Evolutionary conservation across 2,797 vertebrate species (phyloP).

Genomic region (Heterohyrax brucei): DNA sequence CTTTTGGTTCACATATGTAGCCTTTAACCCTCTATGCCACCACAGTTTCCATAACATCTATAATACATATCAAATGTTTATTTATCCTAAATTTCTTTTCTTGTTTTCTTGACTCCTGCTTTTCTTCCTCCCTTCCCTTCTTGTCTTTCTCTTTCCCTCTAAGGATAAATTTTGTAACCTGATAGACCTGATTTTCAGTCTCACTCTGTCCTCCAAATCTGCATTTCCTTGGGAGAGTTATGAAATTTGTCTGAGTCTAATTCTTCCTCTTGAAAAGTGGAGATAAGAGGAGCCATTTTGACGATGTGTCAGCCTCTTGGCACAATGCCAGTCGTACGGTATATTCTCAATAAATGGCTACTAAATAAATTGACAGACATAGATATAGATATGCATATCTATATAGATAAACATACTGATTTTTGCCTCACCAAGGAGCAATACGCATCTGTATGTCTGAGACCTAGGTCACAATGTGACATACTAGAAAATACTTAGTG

Average conservation of each 20-base stretch:
- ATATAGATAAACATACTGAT: not conserved
- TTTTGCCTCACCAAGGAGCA: slow-evolving; percentile 1
- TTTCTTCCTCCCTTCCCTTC: not conserved
- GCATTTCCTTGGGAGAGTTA: not conserved
- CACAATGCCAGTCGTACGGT: not conserved
- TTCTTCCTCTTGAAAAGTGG: not conserved
- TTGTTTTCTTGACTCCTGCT: not conserved
- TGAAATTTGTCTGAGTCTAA: not conserved
- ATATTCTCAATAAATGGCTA: not conserved
- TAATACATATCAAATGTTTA: not conserved
- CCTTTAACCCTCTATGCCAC: too few relatives aligned
- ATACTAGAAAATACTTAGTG: not conserved
- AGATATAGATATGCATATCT: not conserved
- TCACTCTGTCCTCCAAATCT: not conserved
- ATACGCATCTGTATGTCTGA: not conserved
- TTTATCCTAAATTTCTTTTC: not conserved
- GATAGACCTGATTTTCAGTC: not conserved
- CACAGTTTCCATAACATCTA: not conserved
- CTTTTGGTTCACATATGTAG: too few relatives aligned
- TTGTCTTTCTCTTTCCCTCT: not conserved
- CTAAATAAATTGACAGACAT: not conserved
- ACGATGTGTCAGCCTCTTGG: not conserved
- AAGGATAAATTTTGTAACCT: slow-evolving; percentile 2
- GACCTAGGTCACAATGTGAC: not conserved
- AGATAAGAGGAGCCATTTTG: not conserved